Percentiles rank a stretch among this genome's conserved stretches.
Conservation (phyloP, 2,888 invertebrate species). For the Shargacucullia verbasci region DNA sequence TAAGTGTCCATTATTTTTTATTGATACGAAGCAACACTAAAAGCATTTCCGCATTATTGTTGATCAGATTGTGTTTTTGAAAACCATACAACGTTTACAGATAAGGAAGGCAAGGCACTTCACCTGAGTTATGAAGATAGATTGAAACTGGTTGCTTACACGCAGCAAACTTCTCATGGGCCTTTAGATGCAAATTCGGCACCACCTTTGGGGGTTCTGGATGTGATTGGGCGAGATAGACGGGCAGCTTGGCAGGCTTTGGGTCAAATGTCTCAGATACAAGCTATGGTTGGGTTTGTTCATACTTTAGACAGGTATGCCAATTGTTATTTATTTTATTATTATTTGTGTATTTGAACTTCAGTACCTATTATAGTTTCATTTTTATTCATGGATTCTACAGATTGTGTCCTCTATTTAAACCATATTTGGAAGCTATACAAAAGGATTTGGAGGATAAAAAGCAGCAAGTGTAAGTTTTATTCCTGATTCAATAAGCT, state of each 20-base stretch:
- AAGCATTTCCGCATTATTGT: conserved; percentile 17
- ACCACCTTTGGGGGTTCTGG: conserved; percentile 96
- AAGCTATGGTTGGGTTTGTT: conserved; percentile 98
- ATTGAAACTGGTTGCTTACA: conserved; percentile 96
- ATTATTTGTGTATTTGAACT: no score
- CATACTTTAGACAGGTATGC: conserved; percentile 92
- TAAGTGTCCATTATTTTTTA: conserved; percentile 23
- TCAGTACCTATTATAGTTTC: no score
- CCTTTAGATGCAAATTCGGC: conserved; percentile 92
- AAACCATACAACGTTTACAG: conserved; percentile 83
- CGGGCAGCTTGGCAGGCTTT: conserved; percentile 97
- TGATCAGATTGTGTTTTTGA: conserved; percentile 14
- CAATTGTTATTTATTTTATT: no score
- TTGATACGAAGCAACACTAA: conserved; percentile 14
- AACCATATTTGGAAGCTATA: conserved; percentile 97
- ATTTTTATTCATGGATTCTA: conserved; percentile 18
- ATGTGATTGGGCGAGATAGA: conserved; percentile 98
- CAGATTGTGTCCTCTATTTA: conserved; percentile 96
- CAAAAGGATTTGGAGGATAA: conserved; percentile 96
- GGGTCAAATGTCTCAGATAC: conserved; percentile 94
- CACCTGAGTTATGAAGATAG: conserved; percentile 98
- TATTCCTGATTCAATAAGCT: not conserved
- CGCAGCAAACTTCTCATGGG: conserved; percentile 97
- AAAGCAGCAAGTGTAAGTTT: conserved; percentile 84
- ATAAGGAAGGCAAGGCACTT: conserved; percentile 99